Base-by-base conservation (phyloP, 1,140 invertebrate species). In the Heliconius melpomene region DNA sequence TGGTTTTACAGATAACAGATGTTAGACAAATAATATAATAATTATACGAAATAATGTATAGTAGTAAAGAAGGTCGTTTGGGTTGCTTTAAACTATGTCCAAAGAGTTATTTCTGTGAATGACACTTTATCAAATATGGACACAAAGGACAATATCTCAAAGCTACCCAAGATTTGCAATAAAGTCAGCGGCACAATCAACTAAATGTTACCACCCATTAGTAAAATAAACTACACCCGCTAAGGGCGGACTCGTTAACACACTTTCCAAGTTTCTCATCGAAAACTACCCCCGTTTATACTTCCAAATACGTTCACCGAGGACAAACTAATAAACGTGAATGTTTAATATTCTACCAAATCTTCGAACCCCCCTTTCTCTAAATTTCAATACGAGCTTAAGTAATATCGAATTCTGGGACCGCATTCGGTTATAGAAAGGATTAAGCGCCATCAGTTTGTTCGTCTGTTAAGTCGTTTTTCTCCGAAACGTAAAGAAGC, bases 321-420 rank as follows among this genome's bases (percentile, higher is more conserved):
- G 92, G 90, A 91, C 91, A 93, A 94, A 93, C 92, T 94, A 94
- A 94, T 94, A 94, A 94, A 94, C 90, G 90, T 92, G 88, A 94
- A 94, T 94, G 91, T 93, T 93, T 93, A 93, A 93, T 93, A 93
- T 92, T 94, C 92, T 85, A 86, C 88, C 87, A 89, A 93, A 93
- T 93, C 91, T 92, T 93, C 90, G 86, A 83, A 82, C 87, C 84
- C 85, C 89, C 85, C 84, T 83, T 73, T 82, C 75, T 83, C 85
- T 79, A 86, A 87, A 88, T 92, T 93, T 93, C 92, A 92, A 93
- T 93, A 93, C 91, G 87, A 89, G 89, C 89, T 92, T 92, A 88
- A 90, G 90, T 92, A 89, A 91, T 91, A 92, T 92, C 89, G 87
- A 87, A 90, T 91, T 91, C 85, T 72, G 84, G 70, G 79, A 84